phyloP scores from a whole-genome alignment of 2,888 invertebrate species.

The Sussaba pulchella region DNA sequence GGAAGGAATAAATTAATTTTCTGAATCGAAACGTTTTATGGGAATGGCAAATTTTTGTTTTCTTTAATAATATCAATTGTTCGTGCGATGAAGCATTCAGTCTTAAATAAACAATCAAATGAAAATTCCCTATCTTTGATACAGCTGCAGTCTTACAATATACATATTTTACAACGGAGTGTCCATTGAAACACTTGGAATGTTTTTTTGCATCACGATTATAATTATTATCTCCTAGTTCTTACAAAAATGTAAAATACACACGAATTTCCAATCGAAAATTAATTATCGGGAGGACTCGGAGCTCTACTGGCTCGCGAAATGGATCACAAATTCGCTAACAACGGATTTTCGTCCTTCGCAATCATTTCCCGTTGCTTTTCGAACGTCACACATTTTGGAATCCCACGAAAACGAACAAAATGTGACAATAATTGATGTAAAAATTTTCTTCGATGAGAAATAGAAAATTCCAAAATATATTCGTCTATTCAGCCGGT shows the following conservation, averaged over 20 bases:
- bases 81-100: constrained; percentile 47
- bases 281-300: background rate
- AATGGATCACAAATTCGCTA: background rate
- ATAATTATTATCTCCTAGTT: constrained; percentile 45
- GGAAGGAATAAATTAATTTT: constrained; percentile 1
- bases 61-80: constrained; percentile 53
- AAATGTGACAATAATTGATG: background rate
- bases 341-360: background rate
- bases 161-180: constrained; percentile 58
- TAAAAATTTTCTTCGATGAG: background rate
- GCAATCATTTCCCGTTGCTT: constrained; percentile 3
- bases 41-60: constrained; percentile 31
- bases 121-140: constrained; percentile 26
- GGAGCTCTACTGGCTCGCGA: background rate
- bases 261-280: constrained; percentile 27
- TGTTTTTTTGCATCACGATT: background rate
- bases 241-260: constrained; percentile 62
- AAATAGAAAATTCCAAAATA: constrained; percentile 3
- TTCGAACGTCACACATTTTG: background rate
- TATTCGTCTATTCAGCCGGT: constrained; percentile 63
- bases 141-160: constrained; percentile 25
- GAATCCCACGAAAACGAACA: background rate
- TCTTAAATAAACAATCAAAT: background rate
- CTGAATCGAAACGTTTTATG: background rate
- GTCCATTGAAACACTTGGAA: constrained; percentile 4